phyloP scores from a whole-genome alignment of 1,140 invertebrate genomes.

The Drosophila sturtevanti region DNA sequence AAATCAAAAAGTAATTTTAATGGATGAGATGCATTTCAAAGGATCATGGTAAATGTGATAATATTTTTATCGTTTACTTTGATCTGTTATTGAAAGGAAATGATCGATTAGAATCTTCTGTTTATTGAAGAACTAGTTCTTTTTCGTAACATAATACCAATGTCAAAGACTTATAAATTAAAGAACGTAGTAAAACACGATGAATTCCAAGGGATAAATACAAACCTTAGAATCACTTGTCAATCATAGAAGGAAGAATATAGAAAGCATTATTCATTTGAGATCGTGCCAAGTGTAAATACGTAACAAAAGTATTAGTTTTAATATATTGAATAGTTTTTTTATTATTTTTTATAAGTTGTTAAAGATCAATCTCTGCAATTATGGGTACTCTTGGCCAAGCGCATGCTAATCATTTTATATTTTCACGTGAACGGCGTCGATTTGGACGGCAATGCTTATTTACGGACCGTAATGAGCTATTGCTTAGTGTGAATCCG shows the following conservation, averaged over 20 bases:
- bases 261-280: background rate
- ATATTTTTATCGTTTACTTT: too few species aligned
- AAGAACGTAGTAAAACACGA: too few species aligned
- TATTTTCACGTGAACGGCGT: slow-evolving; percentile 85
- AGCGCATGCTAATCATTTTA: slow-evolving; percentile 42
- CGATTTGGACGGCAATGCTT: slow-evolving; percentile 88
- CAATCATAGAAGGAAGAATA: background rate
- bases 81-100: too few species aligned
- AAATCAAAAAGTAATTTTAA: too few species aligned
- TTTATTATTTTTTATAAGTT: background rate
- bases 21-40: too few species aligned
- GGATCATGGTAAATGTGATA: too few species aligned
- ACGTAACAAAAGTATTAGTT: background rate
- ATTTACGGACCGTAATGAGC: slow-evolving; percentile 89
- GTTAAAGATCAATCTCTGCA: background rate
- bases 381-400: background rate
- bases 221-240: background rate
- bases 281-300: background rate
- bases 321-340: background rate
- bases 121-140: too few species aligned
- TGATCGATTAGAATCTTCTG: too few species aligned
- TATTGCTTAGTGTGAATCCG: slow-evolving; percentile 88
- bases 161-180: too few species aligned
- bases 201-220: too few species aligned
- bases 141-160: too few species aligned